Conservation (phyloP, 2,113 vertebrate species). For the Gnathonemus longibarbis region DNA sequence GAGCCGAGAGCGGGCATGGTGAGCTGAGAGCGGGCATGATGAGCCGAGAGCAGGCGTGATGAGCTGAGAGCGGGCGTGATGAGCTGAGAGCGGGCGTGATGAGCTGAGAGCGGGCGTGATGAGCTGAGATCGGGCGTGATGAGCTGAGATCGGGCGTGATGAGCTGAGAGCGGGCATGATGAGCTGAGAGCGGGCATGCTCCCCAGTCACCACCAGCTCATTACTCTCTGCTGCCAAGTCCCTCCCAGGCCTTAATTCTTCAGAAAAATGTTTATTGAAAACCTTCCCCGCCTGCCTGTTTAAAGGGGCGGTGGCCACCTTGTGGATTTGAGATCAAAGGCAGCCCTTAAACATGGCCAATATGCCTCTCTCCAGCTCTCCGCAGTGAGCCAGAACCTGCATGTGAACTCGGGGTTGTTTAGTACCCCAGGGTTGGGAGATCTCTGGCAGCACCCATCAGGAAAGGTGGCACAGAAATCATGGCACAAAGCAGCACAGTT, state of each 20-base stretch:
- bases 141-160: too few species aligned
- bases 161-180: too few species aligned
- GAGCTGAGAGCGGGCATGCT: conserved; percentile 9
- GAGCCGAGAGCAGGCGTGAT: accelerated
- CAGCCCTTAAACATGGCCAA: background rate
- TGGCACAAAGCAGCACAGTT: background rate
- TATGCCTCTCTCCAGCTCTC: background rate
- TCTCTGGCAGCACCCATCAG: background rate
- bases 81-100: accelerated
- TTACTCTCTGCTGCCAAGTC: conserved; percentile 52
- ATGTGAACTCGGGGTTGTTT: conserved; percentile 23
- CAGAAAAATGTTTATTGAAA: conserved; percentile 48
- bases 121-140: too few species aligned
- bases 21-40: accelerated
- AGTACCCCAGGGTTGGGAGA: background rate
- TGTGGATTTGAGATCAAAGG: conserved; percentile 43
- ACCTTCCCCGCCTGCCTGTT: conserved; percentile 32
- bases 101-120: background rate
- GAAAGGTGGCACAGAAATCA: background rate
- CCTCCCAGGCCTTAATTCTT: conserved; percentile 52
- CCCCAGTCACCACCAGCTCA: conserved; percentile 55
- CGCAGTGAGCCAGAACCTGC: conserved; percentile 27
- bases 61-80: accelerated
- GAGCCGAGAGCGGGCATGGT: too few species aligned
- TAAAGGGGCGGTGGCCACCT: background rate